Conservation (phyloP, 1,140 invertebrate genomes). For the Oscheius sp. region DNA sequence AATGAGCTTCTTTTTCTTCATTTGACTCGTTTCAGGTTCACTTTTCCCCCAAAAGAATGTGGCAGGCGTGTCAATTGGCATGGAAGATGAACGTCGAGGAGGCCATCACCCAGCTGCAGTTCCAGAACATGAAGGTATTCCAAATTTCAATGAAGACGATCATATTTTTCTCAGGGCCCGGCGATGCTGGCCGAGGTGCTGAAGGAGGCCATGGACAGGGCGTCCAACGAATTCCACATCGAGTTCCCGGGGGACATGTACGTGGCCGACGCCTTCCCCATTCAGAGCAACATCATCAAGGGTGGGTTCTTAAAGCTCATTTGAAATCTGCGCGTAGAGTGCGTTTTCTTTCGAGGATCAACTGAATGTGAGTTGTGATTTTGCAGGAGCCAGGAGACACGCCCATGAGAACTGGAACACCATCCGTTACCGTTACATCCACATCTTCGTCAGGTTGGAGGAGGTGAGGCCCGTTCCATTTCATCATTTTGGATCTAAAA, state of each 20-base stretch:
- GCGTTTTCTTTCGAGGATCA: background rate
- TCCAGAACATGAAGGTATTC: constrained; percentile 46
- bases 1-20: background rate
- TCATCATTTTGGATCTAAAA: background rate
- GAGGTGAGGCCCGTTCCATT: background rate
- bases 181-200: constrained; percentile 50
- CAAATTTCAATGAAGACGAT: background rate
- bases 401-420: constrained; percentile 53
- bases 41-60: constrained; percentile 53
- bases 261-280: constrained; percentile 53
- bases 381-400: constrained; percentile 45
- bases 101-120: constrained; percentile 49
- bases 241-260: constrained; percentile 54
- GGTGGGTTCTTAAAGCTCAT: constrained; percentile 8
- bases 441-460: constrained; percentile 45
- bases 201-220: constrained; percentile 52
- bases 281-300: constrained; percentile 57
- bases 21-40: constrained; percentile 40
- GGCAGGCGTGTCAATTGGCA: constrained; percentile 55
- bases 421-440: constrained; percentile 57
- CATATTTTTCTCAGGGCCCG: constrained; percentile 39
- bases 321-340: background rate
- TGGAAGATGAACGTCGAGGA: constrained; percentile 56
- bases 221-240: constrained; percentile 53
- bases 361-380: too few species aligned